These are phyloP conservation scores for Eurois occulta DNA, from an alignment of 2,888 invertebrate genomes.

Conservation along the genomic window DNA sequence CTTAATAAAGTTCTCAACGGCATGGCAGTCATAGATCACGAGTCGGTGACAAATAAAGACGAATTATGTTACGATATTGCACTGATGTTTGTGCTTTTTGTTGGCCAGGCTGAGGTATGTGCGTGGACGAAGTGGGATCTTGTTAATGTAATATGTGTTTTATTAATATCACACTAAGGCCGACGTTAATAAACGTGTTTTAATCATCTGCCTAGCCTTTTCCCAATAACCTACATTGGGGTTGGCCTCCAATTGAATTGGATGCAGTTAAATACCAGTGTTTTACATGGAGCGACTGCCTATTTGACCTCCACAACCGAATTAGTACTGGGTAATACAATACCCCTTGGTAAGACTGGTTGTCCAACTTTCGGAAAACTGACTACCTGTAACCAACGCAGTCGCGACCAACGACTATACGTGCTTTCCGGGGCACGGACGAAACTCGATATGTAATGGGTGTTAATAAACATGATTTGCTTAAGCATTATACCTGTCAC, in stretches of 20 bases:
- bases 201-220: neutral
- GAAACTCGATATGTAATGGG: too few species aligned
- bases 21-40: conserved; percentile 70
- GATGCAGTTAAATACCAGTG: too few species aligned
- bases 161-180: neutral
- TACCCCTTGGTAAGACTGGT: too few species aligned
- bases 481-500: too few species aligned
- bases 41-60: conserved; percentile 75
- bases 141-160: neutral
- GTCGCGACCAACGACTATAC: too few species aligned
- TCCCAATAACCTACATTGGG: neutral
- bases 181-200: neutral
- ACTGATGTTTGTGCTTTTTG: conserved; percentile 65
- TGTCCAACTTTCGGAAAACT: too few species aligned
- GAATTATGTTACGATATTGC: conserved; percentile 72
- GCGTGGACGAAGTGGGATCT: neutral
- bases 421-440: too few species aligned
- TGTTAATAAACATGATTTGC: too few species aligned
- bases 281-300: too few species aligned
- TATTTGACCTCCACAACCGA: too few species aligned
- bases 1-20: conserved; percentile 71
- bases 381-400: too few species aligned
- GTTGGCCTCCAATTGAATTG: neutral
- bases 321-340: too few species aligned
- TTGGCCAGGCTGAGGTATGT: neutral